Evolutionary conservation across 2,888 invertebrate species (phyloP), one percentile per base, ranked within the genome.

Genomic region (Chrysina gloriosa): DNA sequence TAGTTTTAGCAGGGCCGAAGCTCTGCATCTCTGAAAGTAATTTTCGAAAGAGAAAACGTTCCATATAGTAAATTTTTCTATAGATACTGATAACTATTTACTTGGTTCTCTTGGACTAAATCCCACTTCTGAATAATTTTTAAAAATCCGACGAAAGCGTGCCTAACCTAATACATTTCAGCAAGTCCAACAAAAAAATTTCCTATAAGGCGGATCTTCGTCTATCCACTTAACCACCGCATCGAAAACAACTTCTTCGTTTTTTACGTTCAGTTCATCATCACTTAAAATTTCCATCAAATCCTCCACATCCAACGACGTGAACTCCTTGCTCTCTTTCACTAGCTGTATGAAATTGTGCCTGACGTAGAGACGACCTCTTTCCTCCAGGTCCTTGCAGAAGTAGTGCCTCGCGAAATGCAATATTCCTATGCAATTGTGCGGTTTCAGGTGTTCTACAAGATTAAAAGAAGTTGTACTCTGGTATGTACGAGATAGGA

Each of bases 231-330:
- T 86, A 79, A 89, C 87, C 11, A 92, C 85, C 2, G 91, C 90
- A 79, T 91, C 89, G 81, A 92, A 92, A 39, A 92, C 91, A 67
- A 88, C 85, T 81, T 92, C 90, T 83, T 93, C 93, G 74, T 87
- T 88, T 69, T 87, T 86, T 16, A 90, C 89, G 81, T 93, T 93
- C 54, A 94, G 82, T 76, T 90, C 88, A 77, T 93, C 93, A 76
- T 92, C 89, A 61, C 84, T 82, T 54, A 93, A 83, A 70, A 92
- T 86, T 67, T 88, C 86, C 74, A 86, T 85, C 45, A 93, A 79
- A 76, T 92, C 90, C 50, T 88, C 86, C 52, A 84, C 84, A 2
- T 85, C 81, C 63, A 92, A 82, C 58, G 87, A 84, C 77, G 86
- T 85, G 79, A 91, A 90, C 80, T 91, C 91, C 64, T 84, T 82